Evolutionary conservation across 2,113 vertebrate species (phyloP).

Genomic region (Felis chaus): DNA sequence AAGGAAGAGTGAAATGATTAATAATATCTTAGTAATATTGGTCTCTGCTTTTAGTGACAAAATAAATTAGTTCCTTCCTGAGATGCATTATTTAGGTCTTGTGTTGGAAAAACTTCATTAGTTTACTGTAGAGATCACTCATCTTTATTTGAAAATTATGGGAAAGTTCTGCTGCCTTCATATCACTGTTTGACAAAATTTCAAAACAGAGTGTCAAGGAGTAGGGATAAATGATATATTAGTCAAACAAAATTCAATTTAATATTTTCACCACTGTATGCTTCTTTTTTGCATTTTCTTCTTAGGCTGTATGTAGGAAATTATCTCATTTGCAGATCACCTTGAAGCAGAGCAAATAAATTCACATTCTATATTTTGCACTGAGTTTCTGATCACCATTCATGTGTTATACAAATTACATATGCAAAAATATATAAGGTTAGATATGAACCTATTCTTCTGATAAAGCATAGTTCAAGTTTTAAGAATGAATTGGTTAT

Average conservation of each 20-base stretch:
- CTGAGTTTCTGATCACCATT: not conserved
- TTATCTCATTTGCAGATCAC: not conserved
- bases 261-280: not conserved
- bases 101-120: not conserved
- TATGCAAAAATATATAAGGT: not conserved
- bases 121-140: not conserved
- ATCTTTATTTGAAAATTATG: constrained; percentile 22
- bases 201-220: not conserved
- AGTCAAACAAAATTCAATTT: not conserved
- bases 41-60: not conserved
- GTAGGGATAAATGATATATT: not conserved
- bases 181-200: not conserved
- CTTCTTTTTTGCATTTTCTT: constrained; percentile 25
- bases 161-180: not conserved
- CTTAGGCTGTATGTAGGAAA: not conserved
- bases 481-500: not conserved
- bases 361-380: not conserved
- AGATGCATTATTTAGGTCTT: not conserved
- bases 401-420: not conserved
- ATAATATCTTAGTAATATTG: not conserved
- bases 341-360: not conserved
- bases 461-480: not conserved
- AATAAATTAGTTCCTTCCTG: not conserved
- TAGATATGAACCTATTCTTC: not conserved
- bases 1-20: not conserved